A percentile compares a stretch with the other conserved stretches of the same genome.
Evolutionary conservation across 1,140 invertebrate species (phyloP).

Genomic region (Monochamus saltuarius): DNA sequence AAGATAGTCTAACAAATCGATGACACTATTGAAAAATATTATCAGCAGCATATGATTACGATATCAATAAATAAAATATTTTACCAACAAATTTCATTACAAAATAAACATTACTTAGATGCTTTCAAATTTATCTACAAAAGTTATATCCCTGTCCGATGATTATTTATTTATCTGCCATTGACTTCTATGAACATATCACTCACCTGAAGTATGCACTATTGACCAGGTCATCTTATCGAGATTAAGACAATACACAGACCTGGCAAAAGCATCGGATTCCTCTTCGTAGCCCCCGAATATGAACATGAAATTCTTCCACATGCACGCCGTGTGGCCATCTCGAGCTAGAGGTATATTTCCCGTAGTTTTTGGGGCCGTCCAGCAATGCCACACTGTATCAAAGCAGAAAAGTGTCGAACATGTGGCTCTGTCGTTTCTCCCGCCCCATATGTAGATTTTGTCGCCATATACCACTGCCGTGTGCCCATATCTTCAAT

Average conservation of each 20-base stretch:
- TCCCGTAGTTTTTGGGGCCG: conserved; percentile 63
- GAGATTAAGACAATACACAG: conserved; percentile 75
- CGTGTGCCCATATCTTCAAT: conserved; percentile 77
- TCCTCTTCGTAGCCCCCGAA: conserved; percentile 87
- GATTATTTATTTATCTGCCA: no score
- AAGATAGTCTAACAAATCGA: no score
- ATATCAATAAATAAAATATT: no score
- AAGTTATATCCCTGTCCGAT: no score
- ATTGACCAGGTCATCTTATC: conserved; percentile 71
- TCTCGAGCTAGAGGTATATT: conserved; percentile 76
- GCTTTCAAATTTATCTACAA: no score
- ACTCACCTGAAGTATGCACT: conserved; percentile 60
- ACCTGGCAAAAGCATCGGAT: conserved; percentile 76
- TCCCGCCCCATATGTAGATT: conserved; percentile 87
- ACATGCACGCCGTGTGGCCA: conserved; percentile 86
- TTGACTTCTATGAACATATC: no score
- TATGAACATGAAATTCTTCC: conserved; percentile 81
- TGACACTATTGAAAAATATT: no score
- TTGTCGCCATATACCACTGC: conserved; percentile 74
- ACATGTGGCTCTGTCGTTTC: conserved; percentile 81
- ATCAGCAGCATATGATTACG: no score
- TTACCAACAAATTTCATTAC: no score
- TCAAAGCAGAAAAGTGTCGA: conserved; percentile 79
- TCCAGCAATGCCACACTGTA: conserved; percentile 72
- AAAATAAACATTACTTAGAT: no score